Percentiles rank a stretch among this genome's conserved stretches.
These are phyloP conservation scores for Anguilla pacifica DNA, from an alignment of 2,797 vertebrate genomes.

Conservation along the genomic window DNA sequence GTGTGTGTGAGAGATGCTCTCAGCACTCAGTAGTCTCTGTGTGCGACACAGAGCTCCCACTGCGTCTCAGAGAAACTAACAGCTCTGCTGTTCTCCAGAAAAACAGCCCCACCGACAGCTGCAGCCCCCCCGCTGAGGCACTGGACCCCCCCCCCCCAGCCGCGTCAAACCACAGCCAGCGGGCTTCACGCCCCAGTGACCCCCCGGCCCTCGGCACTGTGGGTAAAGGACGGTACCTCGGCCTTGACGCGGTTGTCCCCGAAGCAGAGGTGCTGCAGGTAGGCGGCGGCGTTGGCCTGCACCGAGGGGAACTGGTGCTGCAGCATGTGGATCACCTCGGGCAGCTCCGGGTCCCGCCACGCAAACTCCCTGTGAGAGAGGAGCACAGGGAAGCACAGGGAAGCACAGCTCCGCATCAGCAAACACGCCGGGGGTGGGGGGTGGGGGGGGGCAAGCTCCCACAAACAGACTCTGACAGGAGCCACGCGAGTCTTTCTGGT, in stretches of 20 bases:
- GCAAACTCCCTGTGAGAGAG: slow-evolving; percentile 90
- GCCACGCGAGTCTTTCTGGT: background rate
- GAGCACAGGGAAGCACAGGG: background rate
- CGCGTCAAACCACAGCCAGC: background rate
- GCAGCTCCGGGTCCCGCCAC: slow-evolving; percentile 93
- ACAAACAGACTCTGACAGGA: background rate
- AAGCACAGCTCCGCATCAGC: background rate
- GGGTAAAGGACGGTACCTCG: slow-evolving; percentile 74
- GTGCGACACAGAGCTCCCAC: too few species aligned
- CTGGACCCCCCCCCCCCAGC: too few species aligned
- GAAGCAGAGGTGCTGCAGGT: slow-evolving; percentile 96
- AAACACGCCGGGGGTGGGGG: too few species aligned
- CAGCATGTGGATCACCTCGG: slow-evolving; percentile 97
- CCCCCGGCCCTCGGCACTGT: background rate
- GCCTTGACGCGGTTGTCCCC: slow-evolving; percentile 93
- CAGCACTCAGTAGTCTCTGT: too few species aligned
- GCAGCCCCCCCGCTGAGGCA: background rate
- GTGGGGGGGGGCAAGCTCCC: too few species aligned
- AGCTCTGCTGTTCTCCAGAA: background rate
- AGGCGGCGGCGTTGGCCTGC: slow-evolving; percentile 95
- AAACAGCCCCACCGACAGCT: background rate
- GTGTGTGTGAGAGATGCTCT: background rate
- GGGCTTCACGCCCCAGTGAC: background rate
- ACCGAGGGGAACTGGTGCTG: slow-evolving; percentile 98
- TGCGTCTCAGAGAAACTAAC: background rate